Evolutionary conservation across 2,888 invertebrate genomes (phyloP).

Genomic region (Sipha maydis): DNA sequence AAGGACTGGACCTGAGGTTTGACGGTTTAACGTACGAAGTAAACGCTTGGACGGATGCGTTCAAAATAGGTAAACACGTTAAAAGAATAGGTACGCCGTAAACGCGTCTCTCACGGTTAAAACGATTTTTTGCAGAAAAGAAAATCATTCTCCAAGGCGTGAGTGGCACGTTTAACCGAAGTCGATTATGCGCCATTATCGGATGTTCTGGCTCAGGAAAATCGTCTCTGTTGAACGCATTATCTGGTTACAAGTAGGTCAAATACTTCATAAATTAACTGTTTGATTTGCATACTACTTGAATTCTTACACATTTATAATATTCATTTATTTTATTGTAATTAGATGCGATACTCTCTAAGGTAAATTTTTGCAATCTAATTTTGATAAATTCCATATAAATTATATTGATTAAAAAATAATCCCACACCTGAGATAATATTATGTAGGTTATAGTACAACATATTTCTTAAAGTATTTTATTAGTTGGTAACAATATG

Average conservation of each 20-base stretch:
- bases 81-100: not conserved
- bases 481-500: too few relatives aligned
- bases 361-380: too few relatives aligned
- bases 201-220: conserved; percentile 85
- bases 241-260: conserved; percentile 65
- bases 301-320: too few relatives aligned
- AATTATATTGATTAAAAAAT: too few relatives aligned
- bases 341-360: too few relatives aligned
- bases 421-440: too few relatives aligned
- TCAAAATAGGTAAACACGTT: conserved; percentile 31
- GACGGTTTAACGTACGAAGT: conserved; percentile 29
- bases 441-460: too few relatives aligned
- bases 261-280: not conserved
- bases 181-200: conserved; percentile 94
- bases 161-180: conserved; percentile 86
- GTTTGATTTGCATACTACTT: not conserved
- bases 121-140: conserved; percentile 70
- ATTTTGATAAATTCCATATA: too few relatives aligned
- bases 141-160: conserved; percentile 89
- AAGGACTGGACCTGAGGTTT: conserved; percentile 36
- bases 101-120: not conserved
- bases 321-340: too few relatives aligned
- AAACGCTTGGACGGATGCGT: conserved; percentile 28
- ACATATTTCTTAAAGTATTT: too few relatives aligned
- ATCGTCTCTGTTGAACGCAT: conserved; percentile 69